Evolutionary conservation across 1,140 invertebrate species (phyloP), one percentile per base, ranked within the genome.

Genomic region (Neodiprion pinetum): DNA sequence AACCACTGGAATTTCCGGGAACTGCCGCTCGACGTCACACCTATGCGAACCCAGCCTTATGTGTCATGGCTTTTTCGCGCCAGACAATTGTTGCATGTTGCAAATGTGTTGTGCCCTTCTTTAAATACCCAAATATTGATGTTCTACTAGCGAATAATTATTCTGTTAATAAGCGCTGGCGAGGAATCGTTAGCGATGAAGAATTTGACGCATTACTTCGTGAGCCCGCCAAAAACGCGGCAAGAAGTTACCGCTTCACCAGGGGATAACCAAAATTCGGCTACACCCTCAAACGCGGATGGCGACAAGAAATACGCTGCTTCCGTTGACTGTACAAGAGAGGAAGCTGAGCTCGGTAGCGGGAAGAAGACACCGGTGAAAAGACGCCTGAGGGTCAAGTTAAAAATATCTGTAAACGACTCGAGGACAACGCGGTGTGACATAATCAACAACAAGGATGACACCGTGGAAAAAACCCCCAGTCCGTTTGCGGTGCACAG

Each of bases 121-220:
- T 1, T 3, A 3, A 40, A 5, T 40, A 40, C 28, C 28, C 2
- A 40, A 40, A 40, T 40, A 40, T 40, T 40, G 28, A 40, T 40
- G 28, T 1, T 5, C 28, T 3, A 40, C 28, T 40, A 40, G 28
- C 28, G 28, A 40, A 40, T 40, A 40, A 40, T 40, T 40, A 40
- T 40, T 5, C 28, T 5, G 28, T 40, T 40, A 3, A 2, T 3
- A 40, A 40, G 28, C 28, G 28, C 28, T 5, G 28, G 28, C 28
- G 28, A 40, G 5, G 5, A 9, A 7, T 61, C 5, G n/a, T 61
- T 17, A 61, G 53, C 53, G 53, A 88, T 87, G 86, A 87, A 84
- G 74, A 81, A 86, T 75, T 77, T 88, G 11, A 84, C 82, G 21
- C 79, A 86, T 67, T 88, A 88, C 61, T 86, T 88, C 53, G 72